A percentile compares a stretch with the other conserved stretches of the same genome.
Evolutionary conservation across 2,888 invertebrate species (phyloP).

Genomic region (Sesia bembeciformis): DNA sequence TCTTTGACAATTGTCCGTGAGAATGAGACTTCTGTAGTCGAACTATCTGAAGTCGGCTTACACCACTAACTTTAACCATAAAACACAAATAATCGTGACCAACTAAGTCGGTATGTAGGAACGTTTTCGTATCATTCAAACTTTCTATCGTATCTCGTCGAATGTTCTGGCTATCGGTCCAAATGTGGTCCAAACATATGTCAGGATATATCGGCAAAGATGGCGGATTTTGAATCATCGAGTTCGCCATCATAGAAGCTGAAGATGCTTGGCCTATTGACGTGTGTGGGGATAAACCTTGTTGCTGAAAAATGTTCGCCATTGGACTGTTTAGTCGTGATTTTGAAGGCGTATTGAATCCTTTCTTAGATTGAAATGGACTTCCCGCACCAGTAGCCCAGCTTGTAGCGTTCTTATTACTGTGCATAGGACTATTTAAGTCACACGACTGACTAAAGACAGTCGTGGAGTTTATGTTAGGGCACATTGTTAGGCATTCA

Average conservation of each 20-base stretch:
- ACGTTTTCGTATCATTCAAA: constrained; percentile 75
- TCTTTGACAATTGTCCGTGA: constrained; percentile 53
- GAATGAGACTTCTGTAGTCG: constrained; percentile 78
- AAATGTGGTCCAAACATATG: constrained; percentile 90
- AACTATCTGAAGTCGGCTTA: constrained; percentile 77
- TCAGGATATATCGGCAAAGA: constrained; percentile 86
- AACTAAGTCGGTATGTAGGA: constrained; percentile 88
- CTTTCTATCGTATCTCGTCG: constrained; percentile 48
- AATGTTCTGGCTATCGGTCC: constrained; percentile 82
- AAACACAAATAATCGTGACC: constrained; percentile 91
- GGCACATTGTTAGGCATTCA: constrained; percentile 78
- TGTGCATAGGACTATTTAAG: constrained; percentile 53
- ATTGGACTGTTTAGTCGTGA: constrained; percentile 59
- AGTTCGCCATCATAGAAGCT: constrained; percentile 59
- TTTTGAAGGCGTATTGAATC: constrained; percentile 37
- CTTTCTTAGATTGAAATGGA: constrained; percentile 50
- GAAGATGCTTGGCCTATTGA: constrained; percentile 63
- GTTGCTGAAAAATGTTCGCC: constrained; percentile 60
- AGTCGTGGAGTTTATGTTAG: constrained; percentile 58
- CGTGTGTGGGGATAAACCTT: constrained; percentile 61
- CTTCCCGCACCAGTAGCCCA: constrained; percentile 45
- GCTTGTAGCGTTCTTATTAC: constrained; percentile 39
- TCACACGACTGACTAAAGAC: constrained; percentile 60
- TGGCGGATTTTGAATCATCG: constrained; percentile 62
- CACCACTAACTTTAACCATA: constrained; percentile 59